These are phyloP conservation scores for Meleagris gallopavo DNA, from an alignment of 2,113 vertebrate genomes.

Conservation along the genomic window DNA sequence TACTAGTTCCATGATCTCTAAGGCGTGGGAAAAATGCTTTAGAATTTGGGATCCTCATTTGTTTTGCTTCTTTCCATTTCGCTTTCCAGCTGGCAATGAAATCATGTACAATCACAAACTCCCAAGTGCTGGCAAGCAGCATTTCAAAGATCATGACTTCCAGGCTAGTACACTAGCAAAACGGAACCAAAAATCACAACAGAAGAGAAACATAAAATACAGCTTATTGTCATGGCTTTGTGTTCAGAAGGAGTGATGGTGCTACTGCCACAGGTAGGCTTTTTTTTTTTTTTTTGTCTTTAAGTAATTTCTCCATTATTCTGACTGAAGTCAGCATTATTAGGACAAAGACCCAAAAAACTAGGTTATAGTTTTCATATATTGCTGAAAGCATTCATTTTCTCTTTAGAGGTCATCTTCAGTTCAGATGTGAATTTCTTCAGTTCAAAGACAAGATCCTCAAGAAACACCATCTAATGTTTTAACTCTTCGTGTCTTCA, in stretches of 20 bases:
- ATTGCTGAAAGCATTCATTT: not conserved
- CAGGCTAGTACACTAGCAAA: not conserved
- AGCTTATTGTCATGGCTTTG: not conserved
- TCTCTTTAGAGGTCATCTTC: not conserved
- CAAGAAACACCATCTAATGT: not conserved
- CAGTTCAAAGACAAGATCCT: not conserved
- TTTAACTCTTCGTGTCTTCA: not conserved
- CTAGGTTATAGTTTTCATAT: not conserved
- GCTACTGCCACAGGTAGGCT: not conserved
- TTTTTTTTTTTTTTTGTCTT: not conserved
- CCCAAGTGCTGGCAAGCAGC: constrained; percentile 34
- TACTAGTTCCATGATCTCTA: constrained; percentile 28
- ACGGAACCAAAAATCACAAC: not conserved
- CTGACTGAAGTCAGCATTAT: not conserved
- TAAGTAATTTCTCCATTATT: not conserved
- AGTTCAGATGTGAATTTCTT: not conserved
- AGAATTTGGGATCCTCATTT: constrained; percentile 29
- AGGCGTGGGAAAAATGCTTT: constrained; percentile 51
- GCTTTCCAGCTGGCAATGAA: constrained; percentile 72
- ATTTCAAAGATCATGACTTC: constrained; percentile 25
- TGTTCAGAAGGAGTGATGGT: not conserved
- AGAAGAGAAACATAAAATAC: not conserved
- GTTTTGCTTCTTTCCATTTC: constrained; percentile 68
- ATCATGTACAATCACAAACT: constrained; percentile 47
- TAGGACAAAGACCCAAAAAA: not conserved